phyloP scores from a whole-genome alignment of 2,113 vertebrate genomes.

The Vireo altiloquus region DNA sequence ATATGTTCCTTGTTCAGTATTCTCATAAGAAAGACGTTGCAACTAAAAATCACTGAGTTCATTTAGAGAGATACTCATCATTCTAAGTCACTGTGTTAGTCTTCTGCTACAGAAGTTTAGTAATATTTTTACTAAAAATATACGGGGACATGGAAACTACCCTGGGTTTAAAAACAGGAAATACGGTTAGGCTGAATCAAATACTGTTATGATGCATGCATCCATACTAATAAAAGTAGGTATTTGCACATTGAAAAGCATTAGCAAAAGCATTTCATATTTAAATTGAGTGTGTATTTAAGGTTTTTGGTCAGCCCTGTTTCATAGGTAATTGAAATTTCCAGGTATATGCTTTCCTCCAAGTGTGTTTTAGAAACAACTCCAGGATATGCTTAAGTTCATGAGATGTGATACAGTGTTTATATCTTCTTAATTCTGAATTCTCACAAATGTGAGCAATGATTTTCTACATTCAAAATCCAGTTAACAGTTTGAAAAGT shows the following conservation, averaged over 20 bases:
- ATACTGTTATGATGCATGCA: neutral
- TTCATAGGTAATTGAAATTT: neutral
- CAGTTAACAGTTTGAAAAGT: neutral
- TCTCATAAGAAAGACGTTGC: neutral
- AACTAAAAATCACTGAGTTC: neutral
- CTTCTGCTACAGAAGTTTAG: neutral
- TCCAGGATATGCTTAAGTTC: neutral
- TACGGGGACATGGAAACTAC: neutral
- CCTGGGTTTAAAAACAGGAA: neutral
- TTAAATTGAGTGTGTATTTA: neutral
- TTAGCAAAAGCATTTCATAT: neutral
- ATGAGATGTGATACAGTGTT: neutral
- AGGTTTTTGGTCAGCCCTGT: neutral
- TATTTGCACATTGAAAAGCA: neutral
- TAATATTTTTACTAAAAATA: neutral
- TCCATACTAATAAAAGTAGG: neutral
- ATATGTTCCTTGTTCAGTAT: neutral
- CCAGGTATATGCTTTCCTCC: neutral
- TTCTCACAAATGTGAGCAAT: neutral
- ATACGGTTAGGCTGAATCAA: neutral
- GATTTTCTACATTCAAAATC: neutral
- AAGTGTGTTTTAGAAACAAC: neutral
- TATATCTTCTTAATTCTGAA: neutral
- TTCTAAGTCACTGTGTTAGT: neutral
- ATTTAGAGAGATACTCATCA: neutral